Base-by-base conservation (phyloP, 2,888 invertebrate genomes). In the Monopis laevigella region DNA sequence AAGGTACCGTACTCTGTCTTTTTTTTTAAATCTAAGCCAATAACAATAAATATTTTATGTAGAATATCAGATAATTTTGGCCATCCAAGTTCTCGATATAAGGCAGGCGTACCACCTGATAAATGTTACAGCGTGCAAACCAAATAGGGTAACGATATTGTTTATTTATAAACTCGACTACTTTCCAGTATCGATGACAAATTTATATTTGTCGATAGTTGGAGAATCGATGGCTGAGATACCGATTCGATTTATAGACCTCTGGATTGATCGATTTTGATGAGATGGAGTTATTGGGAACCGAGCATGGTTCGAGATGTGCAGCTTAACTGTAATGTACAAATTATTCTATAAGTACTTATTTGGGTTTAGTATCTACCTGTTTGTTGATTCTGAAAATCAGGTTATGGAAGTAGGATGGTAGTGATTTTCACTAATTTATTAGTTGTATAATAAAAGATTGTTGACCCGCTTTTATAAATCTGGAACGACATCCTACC, bases 201-300 rank as follows among this genome's bases (percentile, higher is more conserved):
- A 80, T 78, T 75, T 80, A 78, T 78, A 78, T 75, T 47, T 70
- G 72, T 73, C 70, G 74, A 73, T 71, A 59, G 62, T 48, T 57
- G 50, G 61, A 57, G 65, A 65, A 65, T 65, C 65, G 75, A 78
- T 77, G 71, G 69, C 69, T 71, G 74, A n/a, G n/a, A 74, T 72
- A 65, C 56, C n/a, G 65, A 59, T 54, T 53, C 66, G 67, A 78
- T 77, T 77, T 78, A 77, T 73, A 62, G 59, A 62, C 59, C 58
- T 64, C 65, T 62, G 63, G 55, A 53, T 61, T 74, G 75, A 75
- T 74, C 65, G 72, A 74, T 74, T 71, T 66, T 59, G 67, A 71
- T 68, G 66, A 66, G 65, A 59, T 52, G 59, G 57, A 67, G 67
- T 68, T 68, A 67, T 62, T 58, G 60, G 52, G 53, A 58, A 58